Evolutionary conservation across 2,797 vertebrate genomes (phyloP), one percentile per base, ranked within the genome.

Genomic region (Cygnus olor): DNA sequence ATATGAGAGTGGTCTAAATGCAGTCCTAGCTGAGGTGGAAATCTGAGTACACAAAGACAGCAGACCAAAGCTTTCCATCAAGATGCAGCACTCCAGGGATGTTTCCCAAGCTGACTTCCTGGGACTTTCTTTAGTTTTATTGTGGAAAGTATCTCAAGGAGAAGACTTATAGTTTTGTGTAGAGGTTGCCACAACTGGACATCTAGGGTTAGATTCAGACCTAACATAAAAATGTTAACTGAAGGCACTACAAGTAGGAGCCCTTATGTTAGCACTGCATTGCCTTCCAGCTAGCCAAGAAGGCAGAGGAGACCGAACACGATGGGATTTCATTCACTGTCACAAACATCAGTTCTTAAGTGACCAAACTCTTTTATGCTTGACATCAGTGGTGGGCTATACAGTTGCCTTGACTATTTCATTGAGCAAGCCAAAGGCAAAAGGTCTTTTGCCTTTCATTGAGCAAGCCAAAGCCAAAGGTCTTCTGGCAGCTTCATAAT

Each of bases 191-290:
- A 15, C 11, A n/a, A 34, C 47, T 34, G 36, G 22, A 49, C 11
- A 34, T 20, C 30, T 28, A 63, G 32, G 53, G n/a, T 27, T 36
- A 38, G 36, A 82, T 51, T 65, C 60, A 93, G 56, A 85, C 20
- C 25, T 54, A 42, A 53, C 13, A n/a, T 8, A 73, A 36, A 65
- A 81, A 27, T 1, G 5, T 19, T 73, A 79, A 0, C 32, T 38
- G 60, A 80, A 84, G 64, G 42, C 64, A 40, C 22, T 17, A 53
- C 28, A 45, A 76, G 28, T 13, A 60, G 83, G 47, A 85, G 30
- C 47, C 11, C 36, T 57, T 57, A 14, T 0, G 1, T 9, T 27
- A 6, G 77, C 10, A 18, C 10, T 2, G 2, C 21, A 2, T n/a
- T 38, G 17, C 45, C 64, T 58, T 49, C 65, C 58, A 49, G 49